Evolutionary conservation across 2,113 vertebrate genomes (phyloP).

Genomic region (Rana temporaria): DNA sequence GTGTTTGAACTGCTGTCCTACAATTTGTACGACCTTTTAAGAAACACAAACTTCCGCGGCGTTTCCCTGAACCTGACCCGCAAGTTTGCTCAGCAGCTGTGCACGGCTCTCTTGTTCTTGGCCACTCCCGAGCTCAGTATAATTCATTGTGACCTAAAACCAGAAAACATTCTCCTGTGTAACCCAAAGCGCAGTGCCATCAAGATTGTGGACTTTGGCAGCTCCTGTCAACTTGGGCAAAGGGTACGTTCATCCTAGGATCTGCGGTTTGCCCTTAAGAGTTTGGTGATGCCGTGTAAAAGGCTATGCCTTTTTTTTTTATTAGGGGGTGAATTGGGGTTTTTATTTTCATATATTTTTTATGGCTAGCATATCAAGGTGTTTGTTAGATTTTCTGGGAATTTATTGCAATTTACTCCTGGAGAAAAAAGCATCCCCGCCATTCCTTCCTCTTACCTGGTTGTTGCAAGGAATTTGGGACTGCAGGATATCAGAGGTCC

Average conservation of each 20-base stretch:
- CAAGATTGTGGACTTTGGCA: constrained; percentile 94
- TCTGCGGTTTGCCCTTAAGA: too few species aligned
- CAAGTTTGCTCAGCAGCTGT: constrained; percentile 95
- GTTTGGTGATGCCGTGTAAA: too few species aligned
- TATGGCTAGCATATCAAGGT: too few species aligned
- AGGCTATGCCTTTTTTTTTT: too few species aligned
- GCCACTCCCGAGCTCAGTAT: constrained; percentile 94
- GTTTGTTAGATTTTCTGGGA: too few species aligned
- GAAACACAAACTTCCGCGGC: constrained; percentile 94
- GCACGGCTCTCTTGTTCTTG: constrained; percentile 92
- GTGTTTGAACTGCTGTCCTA: constrained; percentile 95
- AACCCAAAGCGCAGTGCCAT: constrained; percentile 94
- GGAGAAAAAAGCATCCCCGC: too few species aligned
- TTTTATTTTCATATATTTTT: too few species aligned
- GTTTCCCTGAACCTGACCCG: constrained; percentile 93
- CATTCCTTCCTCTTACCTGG: too few species aligned
- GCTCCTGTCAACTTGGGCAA: constrained; percentile 93
- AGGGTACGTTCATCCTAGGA: constrained; percentile 73
- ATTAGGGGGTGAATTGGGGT: too few species aligned
- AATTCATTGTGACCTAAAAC: constrained; percentile 97
- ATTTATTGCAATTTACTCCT: too few species aligned
- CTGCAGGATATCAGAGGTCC: too few species aligned
- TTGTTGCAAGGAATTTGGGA: too few species aligned
- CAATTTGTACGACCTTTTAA: constrained; percentile 92
- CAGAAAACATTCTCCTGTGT: constrained; percentile 94